These are phyloP conservation scores for Nemurella pictetii DNA, from an alignment of 2,888 invertebrate species.

Conservation along the genomic window DNA sequence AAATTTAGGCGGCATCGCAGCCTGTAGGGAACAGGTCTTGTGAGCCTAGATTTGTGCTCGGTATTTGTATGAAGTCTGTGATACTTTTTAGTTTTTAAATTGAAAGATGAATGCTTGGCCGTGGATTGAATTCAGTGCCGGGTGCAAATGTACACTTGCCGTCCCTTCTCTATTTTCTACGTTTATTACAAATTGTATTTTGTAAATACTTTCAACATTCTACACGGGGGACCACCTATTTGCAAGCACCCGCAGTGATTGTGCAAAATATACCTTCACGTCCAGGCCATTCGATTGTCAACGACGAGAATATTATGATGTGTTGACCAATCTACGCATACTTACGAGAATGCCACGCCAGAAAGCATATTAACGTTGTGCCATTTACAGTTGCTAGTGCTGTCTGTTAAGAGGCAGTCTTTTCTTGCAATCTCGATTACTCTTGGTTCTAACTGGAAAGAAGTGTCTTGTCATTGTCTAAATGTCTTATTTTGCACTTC, in stretches of 20 bases:
- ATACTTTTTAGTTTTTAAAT: constrained; percentile 16
- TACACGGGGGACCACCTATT: neutral
- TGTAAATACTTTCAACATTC: constrained; percentile 9
- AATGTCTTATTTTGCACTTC: too few relatives aligned
- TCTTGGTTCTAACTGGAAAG: neutral
- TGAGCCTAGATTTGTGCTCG: neutral
- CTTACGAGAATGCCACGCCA: neutral
- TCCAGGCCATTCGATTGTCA: too few relatives aligned
- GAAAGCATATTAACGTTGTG: neutral
- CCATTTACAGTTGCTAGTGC: neutral
- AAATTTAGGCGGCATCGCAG: neutral
- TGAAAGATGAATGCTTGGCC: neutral
- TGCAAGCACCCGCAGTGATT: neutral
- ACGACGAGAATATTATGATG: too few relatives aligned
- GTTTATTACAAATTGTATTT: neutral
- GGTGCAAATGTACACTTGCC: neutral
- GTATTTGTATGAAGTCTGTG: constrained; percentile 18
- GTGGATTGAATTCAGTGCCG: neutral
- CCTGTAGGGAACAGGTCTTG: neutral
- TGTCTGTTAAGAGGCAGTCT: too few relatives aligned
- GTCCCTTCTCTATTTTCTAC: neutral
- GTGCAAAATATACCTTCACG: neutral
- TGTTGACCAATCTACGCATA: too few relatives aligned
- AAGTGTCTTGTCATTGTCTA: neutral
- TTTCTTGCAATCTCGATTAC: neutral